phyloP scores from a whole-genome alignment of 2,888 invertebrate species.

The Saturnia japonica region DNA sequence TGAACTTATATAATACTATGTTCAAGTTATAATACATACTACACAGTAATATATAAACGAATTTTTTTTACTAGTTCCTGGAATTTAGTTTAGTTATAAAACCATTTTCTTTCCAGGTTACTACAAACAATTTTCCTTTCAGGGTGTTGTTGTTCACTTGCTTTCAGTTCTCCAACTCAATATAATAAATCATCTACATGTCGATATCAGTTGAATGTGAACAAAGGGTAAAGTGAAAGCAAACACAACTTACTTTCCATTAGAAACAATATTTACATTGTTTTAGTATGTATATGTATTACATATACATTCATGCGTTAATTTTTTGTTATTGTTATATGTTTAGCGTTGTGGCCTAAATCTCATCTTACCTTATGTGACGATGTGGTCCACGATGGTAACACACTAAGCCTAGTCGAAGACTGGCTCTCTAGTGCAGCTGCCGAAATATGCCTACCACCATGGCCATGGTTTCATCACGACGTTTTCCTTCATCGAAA shows the following conservation, averaged over 20 bases:
- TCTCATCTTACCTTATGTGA: too few species aligned
- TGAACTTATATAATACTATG: too few species aligned
- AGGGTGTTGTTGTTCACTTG: conserved; percentile 8
- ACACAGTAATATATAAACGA: too few species aligned
- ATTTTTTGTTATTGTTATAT: too few species aligned
- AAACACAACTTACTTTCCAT: conserved; percentile 4
- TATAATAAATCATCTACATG: conserved; percentile 41
- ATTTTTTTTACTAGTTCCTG: not conserved
- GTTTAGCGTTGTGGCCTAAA: too few species aligned
- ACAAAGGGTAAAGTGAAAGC: conserved; percentile 35
- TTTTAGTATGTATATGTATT: not conserved
- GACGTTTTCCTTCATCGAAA: too few species aligned
- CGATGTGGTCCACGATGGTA: too few species aligned
- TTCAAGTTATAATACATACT: too few species aligned
- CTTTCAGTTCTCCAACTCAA: conserved; percentile 27
- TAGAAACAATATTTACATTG: conserved; percentile 3
- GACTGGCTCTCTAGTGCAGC: too few species aligned
- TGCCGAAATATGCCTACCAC: too few species aligned
- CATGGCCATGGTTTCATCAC: too few species aligned
- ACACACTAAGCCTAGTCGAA: too few species aligned
- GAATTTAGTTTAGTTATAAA: not conserved
- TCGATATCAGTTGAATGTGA: conserved; percentile 37
- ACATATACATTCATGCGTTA: not conserved
- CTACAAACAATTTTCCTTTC: conserved; percentile 1
- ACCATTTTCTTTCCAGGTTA: not conserved